Evolutionary conservation across 2,113 vertebrate species (phyloP).

Genomic region (Ciconia boyciana): DNA sequence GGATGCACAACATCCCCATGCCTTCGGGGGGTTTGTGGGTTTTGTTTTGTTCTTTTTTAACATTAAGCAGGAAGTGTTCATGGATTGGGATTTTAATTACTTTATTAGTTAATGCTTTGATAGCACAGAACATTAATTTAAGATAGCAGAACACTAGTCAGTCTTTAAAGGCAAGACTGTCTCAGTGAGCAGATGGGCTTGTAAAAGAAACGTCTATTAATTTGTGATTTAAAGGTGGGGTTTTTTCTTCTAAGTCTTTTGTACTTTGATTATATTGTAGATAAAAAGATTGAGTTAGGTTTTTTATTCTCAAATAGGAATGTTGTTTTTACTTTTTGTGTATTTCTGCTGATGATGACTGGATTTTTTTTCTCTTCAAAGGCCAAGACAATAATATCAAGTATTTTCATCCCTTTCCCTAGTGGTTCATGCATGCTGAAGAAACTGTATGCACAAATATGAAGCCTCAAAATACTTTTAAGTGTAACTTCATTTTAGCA

Average conservation of each 20-base stretch:
- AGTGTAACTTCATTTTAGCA: background rate
- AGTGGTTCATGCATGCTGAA: background rate
- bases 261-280: background rate
- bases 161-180: background rate
- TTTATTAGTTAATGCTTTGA: background rate
- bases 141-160: background rate
- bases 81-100: background rate
- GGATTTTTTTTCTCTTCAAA: background rate
- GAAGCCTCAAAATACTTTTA: background rate
- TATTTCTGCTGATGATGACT: background rate
- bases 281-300: background rate
- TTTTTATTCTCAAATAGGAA: background rate
- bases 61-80: background rate
- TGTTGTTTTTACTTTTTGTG: background rate
- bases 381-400: background rate
- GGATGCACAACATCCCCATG: no score
- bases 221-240: background rate
- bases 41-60: background rate
- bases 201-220: background rate
- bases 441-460: background rate
- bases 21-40: background rate
- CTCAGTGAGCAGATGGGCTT: background rate
- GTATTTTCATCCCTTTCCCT: background rate
- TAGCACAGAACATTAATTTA: background rate
- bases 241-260: background rate